Base-by-base conservation (phyloP, 2,113 vertebrate species). In the Bungarus multicinctus region DNA sequence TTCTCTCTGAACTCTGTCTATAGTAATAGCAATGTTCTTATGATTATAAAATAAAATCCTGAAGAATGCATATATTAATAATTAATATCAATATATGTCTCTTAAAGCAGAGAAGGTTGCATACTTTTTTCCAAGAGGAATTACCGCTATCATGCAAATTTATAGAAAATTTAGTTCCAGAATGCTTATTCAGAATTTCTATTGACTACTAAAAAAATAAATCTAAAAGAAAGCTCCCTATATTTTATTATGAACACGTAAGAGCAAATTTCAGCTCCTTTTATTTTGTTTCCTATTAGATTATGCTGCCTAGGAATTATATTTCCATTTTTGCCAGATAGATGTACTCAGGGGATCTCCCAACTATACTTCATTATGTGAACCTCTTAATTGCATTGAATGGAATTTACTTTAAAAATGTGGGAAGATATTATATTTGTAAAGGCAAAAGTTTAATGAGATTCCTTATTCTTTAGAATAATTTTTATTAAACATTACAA, bases 331-430 rank as follows among this genome's bases (percentile, higher is more conserved):
- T 54, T 20, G 93, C 88, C 25, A 94, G 54, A 85, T 2, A 58
- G 4, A 3, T 34, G 9, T 0, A 3, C 1, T 1, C 3, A 53
- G 0, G 7, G 53, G 89, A 16, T 7, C 14, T 5, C 22, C 0
- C 30, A 2, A 94, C 50, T 94, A 57, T 30, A 4, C 18, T 81
- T 20, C 7, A 81, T 39, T 16, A 39, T 81, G 69, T 81, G 16
- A 81, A n/a, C 64, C 11, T 34, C 2, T 34, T 34, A n/a, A 34
- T 89, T 95, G 64, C 0, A 47, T 0, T 22, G 9, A n/a, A 0
- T 10, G 1, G 55, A 2, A 3, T 0, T 22, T 87, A 22, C 14
- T 58, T 53, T 57, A 0, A 39, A 57, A 34, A 81, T 0, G 64
- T n/a, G 89, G 25, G 25, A 23, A 55, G 3, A 3, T 50, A 81